A percentile compares a stretch with the other conserved stretches of the same genome.
phyloP scores from a whole-genome alignment of 1,140 invertebrate species.

The Yoshiicerus persimilis region DNA sequence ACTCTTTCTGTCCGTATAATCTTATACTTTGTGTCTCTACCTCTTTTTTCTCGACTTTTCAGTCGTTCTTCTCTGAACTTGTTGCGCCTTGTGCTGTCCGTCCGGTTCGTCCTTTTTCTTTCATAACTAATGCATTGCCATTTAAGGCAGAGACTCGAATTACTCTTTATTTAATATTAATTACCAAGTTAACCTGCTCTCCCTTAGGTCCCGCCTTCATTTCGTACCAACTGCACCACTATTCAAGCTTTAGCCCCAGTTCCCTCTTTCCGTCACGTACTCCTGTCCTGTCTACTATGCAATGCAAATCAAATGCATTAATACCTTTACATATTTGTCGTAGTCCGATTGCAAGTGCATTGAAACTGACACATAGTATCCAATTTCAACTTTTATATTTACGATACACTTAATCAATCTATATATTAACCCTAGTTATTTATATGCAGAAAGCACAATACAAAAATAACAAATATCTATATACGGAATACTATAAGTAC shows the following conservation, averaged over 20 bases:
- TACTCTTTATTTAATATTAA: slow-evolving; percentile 9
- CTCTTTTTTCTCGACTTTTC: background rate
- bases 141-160: background rate
- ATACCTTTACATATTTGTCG: background rate
- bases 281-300: background rate
- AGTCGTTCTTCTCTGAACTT: background rate
- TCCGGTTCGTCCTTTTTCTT: background rate
- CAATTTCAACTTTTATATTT: too few relatives aligned
- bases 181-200: background rate
- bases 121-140: background rate
- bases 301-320: background rate
- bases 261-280: background rate
- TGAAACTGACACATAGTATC: too few relatives aligned
- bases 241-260: background rate
- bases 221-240: background rate
- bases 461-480: too few relatives aligned
- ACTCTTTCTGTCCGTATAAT: background rate
- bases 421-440: too few relatives aligned
- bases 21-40: background rate
- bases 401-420: too few relatives aligned
- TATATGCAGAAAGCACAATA: too few relatives aligned
- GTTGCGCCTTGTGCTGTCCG: background rate
- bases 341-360: background rate
- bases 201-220: background rate
- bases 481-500: too few relatives aligned